Evolutionary conservation across 2,888 invertebrate species (phyloP).

Genomic region (Synergus japonicus): DNA sequence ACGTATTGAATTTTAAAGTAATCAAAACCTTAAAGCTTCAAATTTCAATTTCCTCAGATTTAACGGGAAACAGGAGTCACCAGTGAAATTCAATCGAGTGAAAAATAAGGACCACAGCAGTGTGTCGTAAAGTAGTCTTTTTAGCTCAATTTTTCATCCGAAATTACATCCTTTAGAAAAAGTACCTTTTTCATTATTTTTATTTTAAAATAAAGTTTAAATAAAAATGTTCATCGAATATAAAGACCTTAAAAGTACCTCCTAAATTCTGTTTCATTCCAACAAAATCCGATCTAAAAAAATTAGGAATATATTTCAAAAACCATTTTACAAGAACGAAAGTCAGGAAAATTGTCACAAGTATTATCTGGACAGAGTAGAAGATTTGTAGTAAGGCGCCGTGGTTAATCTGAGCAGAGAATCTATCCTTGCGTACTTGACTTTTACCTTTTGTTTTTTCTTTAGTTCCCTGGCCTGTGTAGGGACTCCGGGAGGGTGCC

Average conservation of each 20-base stretch:
- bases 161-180: not conserved
- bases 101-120: not conserved
- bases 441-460: slow-evolving; percentile 30
- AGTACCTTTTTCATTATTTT: not conserved
- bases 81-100: slow-evolving; percentile 1
- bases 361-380: slow-evolving; percentile 34
- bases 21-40: not conserved
- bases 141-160: not conserved
- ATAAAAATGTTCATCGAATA: no score
- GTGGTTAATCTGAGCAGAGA: slow-evolving; percentile 21
- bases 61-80: not conserved
- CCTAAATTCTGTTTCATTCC: not conserved
- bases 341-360: slow-evolving; percentile 28
- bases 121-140: not conserved
- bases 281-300: not conserved
- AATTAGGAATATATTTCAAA: not conserved
- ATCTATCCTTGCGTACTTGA: slow-evolving; percentile 37
- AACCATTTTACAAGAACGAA: not conserved
- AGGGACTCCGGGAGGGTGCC: not conserved
- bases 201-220: no score
- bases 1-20: not conserved
- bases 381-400: slow-evolving; percentile 35
- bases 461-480: not conserved
- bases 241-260: not conserved
- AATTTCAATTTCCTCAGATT: not conserved